A percentile compares a stretch with the other conserved stretches of the same genome.
These are phyloP conservation scores for Galerucella nymphaeae DNA, from an alignment of 2,888 invertebrate species.

Conservation along the genomic window DNA sequence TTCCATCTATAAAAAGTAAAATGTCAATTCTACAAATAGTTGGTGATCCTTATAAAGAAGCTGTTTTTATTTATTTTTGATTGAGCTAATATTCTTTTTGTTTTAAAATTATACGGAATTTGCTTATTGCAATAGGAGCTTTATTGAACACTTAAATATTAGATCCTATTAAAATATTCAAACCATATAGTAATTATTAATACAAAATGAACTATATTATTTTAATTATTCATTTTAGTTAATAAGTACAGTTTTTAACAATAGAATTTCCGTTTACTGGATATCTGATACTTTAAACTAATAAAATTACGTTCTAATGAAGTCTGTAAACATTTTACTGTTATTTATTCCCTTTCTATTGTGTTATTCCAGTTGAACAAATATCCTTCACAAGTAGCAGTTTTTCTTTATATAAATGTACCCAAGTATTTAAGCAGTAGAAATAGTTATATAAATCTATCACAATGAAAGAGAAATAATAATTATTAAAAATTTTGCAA, in stretches of 20 bases:
- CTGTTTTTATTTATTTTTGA: too few relatives aligned
- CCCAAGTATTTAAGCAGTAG: background rate
- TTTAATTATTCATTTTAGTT: background rate
- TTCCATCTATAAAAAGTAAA: too few relatives aligned
- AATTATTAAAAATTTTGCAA: slow-evolving; percentile 16
- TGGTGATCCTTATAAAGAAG: too few relatives aligned
- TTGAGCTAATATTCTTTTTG: too few relatives aligned
- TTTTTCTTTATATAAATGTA: background rate
- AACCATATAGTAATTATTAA: background rate
- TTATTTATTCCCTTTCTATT: slow-evolving; percentile 5
- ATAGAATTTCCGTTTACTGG: background rate
- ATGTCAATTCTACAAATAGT: too few relatives aligned
- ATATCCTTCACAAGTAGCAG: background rate
- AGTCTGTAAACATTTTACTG: slow-evolving; percentile 5
- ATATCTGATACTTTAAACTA: background rate
- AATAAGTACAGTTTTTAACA: background rate
- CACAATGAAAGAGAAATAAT: background rate
- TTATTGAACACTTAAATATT: too few relatives aligned
- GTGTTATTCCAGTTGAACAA: background rate
- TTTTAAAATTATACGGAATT: too few relatives aligned
- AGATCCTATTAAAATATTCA: background rate
- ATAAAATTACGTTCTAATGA: background rate
- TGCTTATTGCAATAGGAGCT: too few relatives aligned
- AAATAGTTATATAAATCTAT: background rate
- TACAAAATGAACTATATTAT: background rate